Conservation (phyloP, 1,140 invertebrate genomes). For the Matsumurasca onukii region DNA sequence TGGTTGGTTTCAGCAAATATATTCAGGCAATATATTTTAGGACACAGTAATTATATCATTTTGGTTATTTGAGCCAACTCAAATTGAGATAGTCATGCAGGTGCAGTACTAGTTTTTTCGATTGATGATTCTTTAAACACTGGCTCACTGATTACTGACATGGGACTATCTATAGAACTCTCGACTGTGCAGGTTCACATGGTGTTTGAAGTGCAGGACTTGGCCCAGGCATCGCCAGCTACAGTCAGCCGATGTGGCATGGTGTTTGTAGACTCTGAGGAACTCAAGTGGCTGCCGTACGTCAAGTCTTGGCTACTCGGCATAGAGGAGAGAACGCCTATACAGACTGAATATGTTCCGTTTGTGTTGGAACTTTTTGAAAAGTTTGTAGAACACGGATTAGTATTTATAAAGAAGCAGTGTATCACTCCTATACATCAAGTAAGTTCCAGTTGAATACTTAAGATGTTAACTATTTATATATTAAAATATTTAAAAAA, state of each 20-base stretch:
- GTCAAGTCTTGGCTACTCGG: slow-evolving; percentile 76
- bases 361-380: slow-evolving; percentile 62
- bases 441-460: slow-evolving; percentile 45
- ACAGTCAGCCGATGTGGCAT: slow-evolving; percentile 76
- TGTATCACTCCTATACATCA: slow-evolving; percentile 64
- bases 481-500: neutral
- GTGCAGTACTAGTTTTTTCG: neutral
- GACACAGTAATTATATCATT: neutral
- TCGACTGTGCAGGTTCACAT: slow-evolving; percentile 62
- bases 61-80: too few species aligned
- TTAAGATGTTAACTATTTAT: neutral
- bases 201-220: slow-evolving; percentile 81
- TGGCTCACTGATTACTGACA: neutral
- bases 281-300: slow-evolving; percentile 77
- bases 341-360: slow-evolving; percentile 55
- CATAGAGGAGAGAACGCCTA: slow-evolving; percentile 54
- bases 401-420: slow-evolving; percentile 64
- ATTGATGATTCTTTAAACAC: neutral
- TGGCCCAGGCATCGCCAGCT: slow-evolving; percentile 84
- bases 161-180: neutral
- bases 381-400: slow-evolving; percentile 61
- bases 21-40: neutral
- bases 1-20: neutral
- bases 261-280: slow-evolving; percentile 86
- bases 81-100: too few species aligned